These are phyloP conservation scores for Bedellia somnulentella DNA, from an alignment of 2,888 invertebrate genomes.

Conservation along the genomic window DNA sequence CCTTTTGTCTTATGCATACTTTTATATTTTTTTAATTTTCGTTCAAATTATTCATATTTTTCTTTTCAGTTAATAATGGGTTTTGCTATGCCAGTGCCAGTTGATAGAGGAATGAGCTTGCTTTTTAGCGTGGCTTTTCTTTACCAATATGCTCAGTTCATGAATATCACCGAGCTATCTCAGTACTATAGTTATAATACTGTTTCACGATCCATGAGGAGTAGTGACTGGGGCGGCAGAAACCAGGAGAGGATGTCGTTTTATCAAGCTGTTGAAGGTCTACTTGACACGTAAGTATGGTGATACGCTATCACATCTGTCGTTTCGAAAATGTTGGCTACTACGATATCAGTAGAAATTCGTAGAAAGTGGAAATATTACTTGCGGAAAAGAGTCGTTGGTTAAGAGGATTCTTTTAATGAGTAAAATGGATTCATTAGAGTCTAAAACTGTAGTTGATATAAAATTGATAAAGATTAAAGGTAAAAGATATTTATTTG, in stretches of 20 bases:
- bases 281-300: too few species aligned
- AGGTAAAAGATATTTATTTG: too few species aligned
- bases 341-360: too few species aligned
- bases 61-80: constrained; percentile 61
- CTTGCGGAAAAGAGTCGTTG: too few species aligned
- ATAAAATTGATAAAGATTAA: too few species aligned
- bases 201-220: constrained; percentile 36
- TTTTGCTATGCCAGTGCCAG: constrained; percentile 57
- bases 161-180: constrained; percentile 49
- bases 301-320: too few species aligned
- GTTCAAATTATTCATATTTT: too few species aligned
- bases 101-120: constrained; percentile 51
- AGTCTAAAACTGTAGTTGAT: too few species aligned
- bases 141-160: constrained; percentile 62
- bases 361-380: too few species aligned
- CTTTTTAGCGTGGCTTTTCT: constrained; percentile 65
- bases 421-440: too few species aligned
- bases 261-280: constrained; percentile 29
- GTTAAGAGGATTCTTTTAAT: too few species aligned
- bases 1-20: background rate
- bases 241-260: constrained; percentile 36
- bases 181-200: constrained; percentile 46
- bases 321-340: too few species aligned
- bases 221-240: constrained; percentile 23
- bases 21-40: constrained; percentile 1